phyloP scores from a whole-genome alignment of 1,140 invertebrate species.

The Dreissena polymorpha region DNA sequence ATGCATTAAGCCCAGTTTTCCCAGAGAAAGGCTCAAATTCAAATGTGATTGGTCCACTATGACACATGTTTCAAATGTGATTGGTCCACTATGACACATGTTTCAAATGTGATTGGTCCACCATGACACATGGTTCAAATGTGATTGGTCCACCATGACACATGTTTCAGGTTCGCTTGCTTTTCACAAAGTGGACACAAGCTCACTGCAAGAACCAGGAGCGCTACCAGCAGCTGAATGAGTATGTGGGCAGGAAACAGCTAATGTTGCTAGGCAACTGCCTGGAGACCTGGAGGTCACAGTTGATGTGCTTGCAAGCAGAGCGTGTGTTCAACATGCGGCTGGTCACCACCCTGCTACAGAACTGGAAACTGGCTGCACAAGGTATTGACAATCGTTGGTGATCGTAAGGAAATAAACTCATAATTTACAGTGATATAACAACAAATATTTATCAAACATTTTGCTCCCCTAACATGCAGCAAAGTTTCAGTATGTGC shows the following conservation, averaged over 20 bases:
- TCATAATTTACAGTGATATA: no score
- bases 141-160: no score
- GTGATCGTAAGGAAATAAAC: background rate
- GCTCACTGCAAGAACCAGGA: constrained; percentile 25
- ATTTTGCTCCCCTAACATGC: no score
- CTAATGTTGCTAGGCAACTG: background rate
- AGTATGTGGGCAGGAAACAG: constrained; percentile 17
- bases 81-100: no score
- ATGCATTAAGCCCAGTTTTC: no score
- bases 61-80: no score
- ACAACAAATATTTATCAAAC: no score
- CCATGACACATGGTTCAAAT: no score
- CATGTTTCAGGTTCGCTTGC: constrained; percentile 34
- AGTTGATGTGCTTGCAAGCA: constrained; percentile 40
- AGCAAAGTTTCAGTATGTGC: no score
- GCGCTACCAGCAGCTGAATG: constrained; percentile 22
- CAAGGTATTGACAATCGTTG: constrained; percentile 21
- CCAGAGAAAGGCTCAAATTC: no score
- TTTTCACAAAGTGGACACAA: constrained; percentile 46
- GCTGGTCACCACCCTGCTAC: constrained; percentile 14
- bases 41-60: no score
- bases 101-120: no score
- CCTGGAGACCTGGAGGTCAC: constrained; percentile 39
- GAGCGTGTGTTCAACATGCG: constrained; percentile 44
- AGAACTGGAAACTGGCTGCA: constrained; percentile 37